These are phyloP conservation scores for Caenorhabditis sulstoni DNA, from an alignment of 2,888 invertebrate species.

Conservation along the genomic window DNA sequence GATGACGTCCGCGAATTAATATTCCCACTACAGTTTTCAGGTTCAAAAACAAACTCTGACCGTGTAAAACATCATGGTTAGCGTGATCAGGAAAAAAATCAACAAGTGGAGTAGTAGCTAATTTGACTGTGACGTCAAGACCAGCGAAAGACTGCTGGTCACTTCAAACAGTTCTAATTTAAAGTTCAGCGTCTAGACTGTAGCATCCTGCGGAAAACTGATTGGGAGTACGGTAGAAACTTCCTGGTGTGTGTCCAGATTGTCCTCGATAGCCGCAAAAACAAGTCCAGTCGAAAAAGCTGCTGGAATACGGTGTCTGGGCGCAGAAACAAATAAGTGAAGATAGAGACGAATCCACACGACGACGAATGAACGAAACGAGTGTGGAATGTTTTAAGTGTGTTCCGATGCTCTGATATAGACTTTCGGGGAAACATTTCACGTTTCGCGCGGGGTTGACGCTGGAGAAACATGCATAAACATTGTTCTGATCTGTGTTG, in stretches of 20 bases:
- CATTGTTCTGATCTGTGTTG: slow-evolving; percentile 50
- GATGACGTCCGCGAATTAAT: slow-evolving; percentile 34
- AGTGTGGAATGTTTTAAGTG: too few species aligned
- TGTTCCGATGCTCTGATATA: slow-evolving; percentile 39
- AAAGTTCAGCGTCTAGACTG: slow-evolving; percentile 35
- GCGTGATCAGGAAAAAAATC: slow-evolving; percentile 31
- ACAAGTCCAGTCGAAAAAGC: background rate
- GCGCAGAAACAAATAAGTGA: background rate
- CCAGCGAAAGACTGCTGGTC: slow-evolving; percentile 24
- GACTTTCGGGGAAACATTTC: background rate
- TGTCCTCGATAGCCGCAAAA: slow-evolving; percentile 12
- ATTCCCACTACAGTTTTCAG: slow-evolving; percentile 1
- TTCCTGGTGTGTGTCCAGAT: slow-evolving; percentile 38
- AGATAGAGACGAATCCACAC: background rate
- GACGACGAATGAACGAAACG: background rate
- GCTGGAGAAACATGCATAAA: slow-evolving; percentile 40
- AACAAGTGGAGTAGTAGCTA: slow-evolving; percentile 28
- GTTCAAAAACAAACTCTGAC: slow-evolving; percentile 14
- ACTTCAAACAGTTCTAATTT: slow-evolving; percentile 40
- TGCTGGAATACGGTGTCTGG: background rate
- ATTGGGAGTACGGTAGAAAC: slow-evolving; percentile 10
- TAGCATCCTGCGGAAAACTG: slow-evolving; percentile 10
- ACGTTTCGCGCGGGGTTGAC: slow-evolving; percentile 10
- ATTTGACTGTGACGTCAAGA: slow-evolving; percentile 44
- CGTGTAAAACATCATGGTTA: slow-evolving; percentile 17